Evolutionary conservation across 1,140 invertebrate genomes (phyloP).

Genomic region (Drosophila nannoptera): DNA sequence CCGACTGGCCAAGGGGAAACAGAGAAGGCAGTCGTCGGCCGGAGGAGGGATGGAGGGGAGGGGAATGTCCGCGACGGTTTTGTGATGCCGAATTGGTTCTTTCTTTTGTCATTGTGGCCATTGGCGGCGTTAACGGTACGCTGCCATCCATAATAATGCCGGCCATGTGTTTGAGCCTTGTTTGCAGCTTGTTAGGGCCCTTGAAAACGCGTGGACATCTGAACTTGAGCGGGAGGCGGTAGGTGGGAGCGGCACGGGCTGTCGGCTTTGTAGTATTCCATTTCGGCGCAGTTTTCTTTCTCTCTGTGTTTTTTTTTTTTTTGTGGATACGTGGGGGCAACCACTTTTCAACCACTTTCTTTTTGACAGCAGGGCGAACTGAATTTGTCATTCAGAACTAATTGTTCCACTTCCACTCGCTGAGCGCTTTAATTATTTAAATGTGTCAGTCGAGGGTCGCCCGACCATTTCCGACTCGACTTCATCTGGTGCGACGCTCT

Average conservation of each 20-base stretch:
- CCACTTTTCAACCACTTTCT: neutral
- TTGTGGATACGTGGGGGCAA: neutral
- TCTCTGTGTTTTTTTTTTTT: neutral
- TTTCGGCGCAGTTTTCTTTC: neutral
- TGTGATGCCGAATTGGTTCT: constrained; percentile 18
- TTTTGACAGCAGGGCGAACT: too few relatives aligned
- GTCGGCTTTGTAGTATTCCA: neutral
- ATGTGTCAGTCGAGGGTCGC: neutral
- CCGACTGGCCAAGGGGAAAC: too few relatives aligned
- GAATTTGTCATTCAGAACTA: neutral
- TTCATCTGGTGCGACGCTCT: too few relatives aligned
- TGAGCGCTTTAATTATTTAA: neutral
- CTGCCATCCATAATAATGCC: constrained; percentile 64
- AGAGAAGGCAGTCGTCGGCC: too few relatives aligned
- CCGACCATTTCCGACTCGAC: too few relatives aligned
- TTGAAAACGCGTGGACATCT: constrained; percentile 15
- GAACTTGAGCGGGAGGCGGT: neutral
- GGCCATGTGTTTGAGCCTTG: constrained; percentile 44
- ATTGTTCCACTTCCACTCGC: neutral
- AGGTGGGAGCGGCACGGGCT: neutral
- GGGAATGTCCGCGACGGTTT: too few relatives aligned
- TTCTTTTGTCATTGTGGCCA: constrained; percentile 62
- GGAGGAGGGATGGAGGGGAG: neutral
- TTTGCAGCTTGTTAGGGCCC: constrained; percentile 57
- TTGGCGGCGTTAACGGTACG: constrained; percentile 53